Conservation (phyloP, 2,113 vertebrate genomes). For the Rhynchomys soricoides region DNA sequence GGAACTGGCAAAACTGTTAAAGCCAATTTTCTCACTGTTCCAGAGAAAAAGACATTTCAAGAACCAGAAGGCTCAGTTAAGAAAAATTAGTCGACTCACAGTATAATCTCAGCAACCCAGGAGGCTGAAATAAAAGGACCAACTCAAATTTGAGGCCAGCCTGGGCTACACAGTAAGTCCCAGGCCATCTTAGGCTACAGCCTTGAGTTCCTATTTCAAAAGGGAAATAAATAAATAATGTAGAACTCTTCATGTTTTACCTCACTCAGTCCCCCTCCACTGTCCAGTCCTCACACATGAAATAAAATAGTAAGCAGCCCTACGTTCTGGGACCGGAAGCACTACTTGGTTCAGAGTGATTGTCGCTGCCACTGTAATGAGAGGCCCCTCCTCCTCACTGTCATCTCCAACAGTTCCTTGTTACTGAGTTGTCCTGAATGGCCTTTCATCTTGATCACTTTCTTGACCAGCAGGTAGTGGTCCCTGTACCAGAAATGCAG, state of each 20-base stretch:
- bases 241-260: neutral
- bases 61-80: neutral
- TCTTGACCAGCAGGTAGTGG: constrained; percentile 73
- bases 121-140: neutral
- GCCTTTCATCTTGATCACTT: constrained; percentile 89
- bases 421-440: constrained; percentile 92
- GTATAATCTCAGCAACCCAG: neutral
- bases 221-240: neutral
- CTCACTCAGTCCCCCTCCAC: neutral
- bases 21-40: neutral
- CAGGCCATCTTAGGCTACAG: neutral
- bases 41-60: neutral
- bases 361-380: constrained; percentile 92
- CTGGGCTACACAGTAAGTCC: neutral
- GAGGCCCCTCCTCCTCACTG: constrained; percentile 93
- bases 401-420: constrained; percentile 97
- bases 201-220: neutral
- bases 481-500: neutral
- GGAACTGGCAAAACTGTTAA: neutral
- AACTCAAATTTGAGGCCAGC: neutral
- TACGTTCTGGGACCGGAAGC: neutral
- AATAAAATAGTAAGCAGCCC: neutral
- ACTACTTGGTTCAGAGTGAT: constrained; percentile 87
- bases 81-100: neutral
- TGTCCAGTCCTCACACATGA: neutral